Evolutionary conservation across 1,140 invertebrate genomes (phyloP).

Genomic region (Lasioglossum albipes): DNA sequence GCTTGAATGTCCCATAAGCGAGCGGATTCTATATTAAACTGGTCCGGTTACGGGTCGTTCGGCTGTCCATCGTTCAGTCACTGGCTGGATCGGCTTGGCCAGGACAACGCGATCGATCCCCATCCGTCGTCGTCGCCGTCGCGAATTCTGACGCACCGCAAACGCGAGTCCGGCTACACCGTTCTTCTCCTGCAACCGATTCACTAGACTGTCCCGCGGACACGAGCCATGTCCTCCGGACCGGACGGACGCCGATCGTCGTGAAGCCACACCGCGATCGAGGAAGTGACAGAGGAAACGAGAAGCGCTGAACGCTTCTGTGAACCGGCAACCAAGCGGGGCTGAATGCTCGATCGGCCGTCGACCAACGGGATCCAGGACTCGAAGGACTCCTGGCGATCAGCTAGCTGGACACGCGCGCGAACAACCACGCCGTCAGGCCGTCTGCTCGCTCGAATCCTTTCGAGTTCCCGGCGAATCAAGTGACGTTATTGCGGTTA

Average conservation of each 20-base stretch:
- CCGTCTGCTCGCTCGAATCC: no score
- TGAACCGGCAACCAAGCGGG: neutral
- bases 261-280: neutral
- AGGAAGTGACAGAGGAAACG: neutral
- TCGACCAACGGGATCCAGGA: conserved; percentile 30
- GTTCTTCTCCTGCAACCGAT: neutral
- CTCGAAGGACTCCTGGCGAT: conserved; percentile 30
- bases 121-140: neutral
- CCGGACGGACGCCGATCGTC: neutral
- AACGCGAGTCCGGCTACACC: no score
- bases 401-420: conserved; percentile 16
- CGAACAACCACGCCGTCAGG: neutral
- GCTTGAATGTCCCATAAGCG: conserved; percentile 64
- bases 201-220: neutral
- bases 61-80: conserved; percentile 59
- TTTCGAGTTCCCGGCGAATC: no score
- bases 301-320: neutral
- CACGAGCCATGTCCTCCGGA: conserved; percentile 3
- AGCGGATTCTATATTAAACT: conserved; percentile 69
- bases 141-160: neutral
- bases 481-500: neutral
- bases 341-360: conserved; percentile 36
- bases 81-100: conserved; percentile 36
- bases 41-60: conserved; percentile 66
- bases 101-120: conserved; percentile 36